These are phyloP conservation scores for Hartigia nigra DNA, from an alignment of 2,888 invertebrate genomes.

Conservation along the genomic window DNA sequence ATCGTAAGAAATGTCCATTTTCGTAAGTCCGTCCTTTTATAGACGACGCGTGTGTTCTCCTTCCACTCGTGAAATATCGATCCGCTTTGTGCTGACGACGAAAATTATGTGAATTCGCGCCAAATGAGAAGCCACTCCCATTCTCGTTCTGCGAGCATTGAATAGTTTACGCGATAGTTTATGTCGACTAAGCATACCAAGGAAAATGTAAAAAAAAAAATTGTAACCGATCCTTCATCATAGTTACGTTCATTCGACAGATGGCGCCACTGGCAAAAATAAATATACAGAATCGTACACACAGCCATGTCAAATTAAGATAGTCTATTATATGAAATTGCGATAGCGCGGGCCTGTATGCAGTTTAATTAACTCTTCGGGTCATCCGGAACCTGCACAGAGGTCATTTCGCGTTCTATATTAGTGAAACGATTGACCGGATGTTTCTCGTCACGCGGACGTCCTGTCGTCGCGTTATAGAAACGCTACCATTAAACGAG, in stretches of 20 bases:
- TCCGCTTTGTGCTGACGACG: background rate
- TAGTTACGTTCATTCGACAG: background rate
- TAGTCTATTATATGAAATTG: no score
- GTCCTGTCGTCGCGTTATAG: background rate
- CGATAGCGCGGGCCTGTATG: no score
- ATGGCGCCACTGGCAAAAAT: background rate
- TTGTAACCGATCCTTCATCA: background rate
- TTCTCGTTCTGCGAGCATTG: background rate
- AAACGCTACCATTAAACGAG: background rate
- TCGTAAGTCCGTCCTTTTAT: background rate
- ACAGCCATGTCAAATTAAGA: background rate
- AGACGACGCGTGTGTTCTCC: background rate
- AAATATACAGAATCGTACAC: background rate
- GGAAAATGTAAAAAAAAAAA: background rate
- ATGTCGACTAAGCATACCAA: background rate
- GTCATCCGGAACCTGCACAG: conserved; percentile 36
- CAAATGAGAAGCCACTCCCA: background rate
- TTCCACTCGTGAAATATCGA: background rate
- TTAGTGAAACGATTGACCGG: conserved; percentile 44
- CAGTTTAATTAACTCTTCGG: conserved; percentile 41
- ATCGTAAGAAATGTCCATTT: background rate
- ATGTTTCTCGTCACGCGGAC: conserved; percentile 25
- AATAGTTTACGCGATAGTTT: background rate
- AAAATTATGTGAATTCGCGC: background rate
- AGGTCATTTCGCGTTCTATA: conserved; percentile 29